Conservation (phyloP, 2,797 vertebrate genomes). For the Sebastes oblongus region DNA sequence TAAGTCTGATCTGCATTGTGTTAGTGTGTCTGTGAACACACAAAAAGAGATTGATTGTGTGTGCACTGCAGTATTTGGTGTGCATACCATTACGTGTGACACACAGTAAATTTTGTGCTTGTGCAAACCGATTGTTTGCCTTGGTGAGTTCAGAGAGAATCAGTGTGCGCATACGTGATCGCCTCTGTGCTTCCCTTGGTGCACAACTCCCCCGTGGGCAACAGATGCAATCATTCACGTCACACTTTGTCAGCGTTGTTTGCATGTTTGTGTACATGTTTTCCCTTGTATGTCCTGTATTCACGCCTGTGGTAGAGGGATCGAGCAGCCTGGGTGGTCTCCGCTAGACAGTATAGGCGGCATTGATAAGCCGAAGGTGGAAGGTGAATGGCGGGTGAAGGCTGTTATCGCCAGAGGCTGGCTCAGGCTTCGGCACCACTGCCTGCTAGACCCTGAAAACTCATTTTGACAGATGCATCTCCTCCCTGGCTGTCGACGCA, state of each 20-base stretch:
- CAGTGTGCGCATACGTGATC: conserved; percentile 5
- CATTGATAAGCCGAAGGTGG: conserved; percentile 69
- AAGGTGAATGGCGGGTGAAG: conserved; percentile 72
- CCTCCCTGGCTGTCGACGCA: conserved; percentile 78
- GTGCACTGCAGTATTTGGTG: background rate
- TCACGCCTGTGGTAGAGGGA: conserved; percentile 26
- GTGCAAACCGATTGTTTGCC: conserved; percentile 41
- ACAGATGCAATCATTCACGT: conserved; percentile 23
- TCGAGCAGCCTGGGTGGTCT: conserved; percentile 50
- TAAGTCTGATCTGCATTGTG: conserved; percentile 9
- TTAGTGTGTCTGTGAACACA: background rate
- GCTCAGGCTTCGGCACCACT: conserved; percentile 65
- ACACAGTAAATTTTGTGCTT: conserved; percentile 20
- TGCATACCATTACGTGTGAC: conserved; percentile 10
- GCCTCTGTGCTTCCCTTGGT: conserved; percentile 5
- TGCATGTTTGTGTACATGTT: background rate
- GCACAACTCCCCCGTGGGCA: conserved; percentile 13
- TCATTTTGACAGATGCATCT: conserved; percentile 88
- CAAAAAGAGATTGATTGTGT: background rate
- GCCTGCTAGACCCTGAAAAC: conserved; percentile 87
- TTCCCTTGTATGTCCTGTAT: background rate
- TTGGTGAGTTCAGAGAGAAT: conserved; percentile 4
- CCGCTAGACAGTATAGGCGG: conserved; percentile 37
- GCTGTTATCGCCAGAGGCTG: conserved; percentile 71
- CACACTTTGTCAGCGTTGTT: conserved; percentile 4